These are phyloP conservation scores for Coptodon rendalli DNA, from an alignment of 2,113 vertebrate species.

Conservation along the genomic window DNA sequence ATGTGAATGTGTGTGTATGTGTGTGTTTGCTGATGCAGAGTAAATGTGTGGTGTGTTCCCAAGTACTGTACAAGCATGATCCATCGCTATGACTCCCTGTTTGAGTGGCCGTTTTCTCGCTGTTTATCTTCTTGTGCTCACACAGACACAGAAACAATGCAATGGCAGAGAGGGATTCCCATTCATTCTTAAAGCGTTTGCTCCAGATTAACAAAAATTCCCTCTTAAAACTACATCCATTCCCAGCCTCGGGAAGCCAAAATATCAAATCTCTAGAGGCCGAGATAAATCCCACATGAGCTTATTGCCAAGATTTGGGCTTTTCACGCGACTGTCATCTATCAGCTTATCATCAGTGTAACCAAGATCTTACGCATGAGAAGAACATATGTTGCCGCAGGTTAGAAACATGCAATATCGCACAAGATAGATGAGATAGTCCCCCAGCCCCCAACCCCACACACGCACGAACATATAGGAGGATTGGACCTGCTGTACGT, in stretches of 20 bases:
- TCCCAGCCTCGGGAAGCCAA: conserved; percentile 12
- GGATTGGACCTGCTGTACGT: neutral
- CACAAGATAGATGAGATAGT: neutral
- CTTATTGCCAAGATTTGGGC: conserved; percentile 3
- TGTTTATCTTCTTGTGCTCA: conserved; percentile 6
- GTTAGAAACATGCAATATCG: neutral
- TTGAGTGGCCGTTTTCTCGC: neutral
- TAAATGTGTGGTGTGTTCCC: neutral
- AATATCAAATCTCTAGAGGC: conserved; percentile 1
- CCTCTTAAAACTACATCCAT: neutral
- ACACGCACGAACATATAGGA: neutral
- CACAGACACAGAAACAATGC: neutral
- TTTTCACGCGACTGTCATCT: conserved; percentile 18
- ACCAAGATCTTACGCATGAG: neutral
- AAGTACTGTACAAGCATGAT: neutral
- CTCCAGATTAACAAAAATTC: neutral
- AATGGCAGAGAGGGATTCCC: neutral
- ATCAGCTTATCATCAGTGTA: conserved; percentile 7
- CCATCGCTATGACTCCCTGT: neutral
- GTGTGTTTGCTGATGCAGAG: neutral
- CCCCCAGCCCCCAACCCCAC: neutral
- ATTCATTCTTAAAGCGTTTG: neutral
- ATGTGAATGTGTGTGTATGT: neutral
- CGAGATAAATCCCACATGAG: conserved; percentile 19
- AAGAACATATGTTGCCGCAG: neutral